These are phyloP conservation scores for Brachypalpus laphriformis DNA, from an alignment of 2,888 invertebrate species.

Conservation along the genomic window DNA sequence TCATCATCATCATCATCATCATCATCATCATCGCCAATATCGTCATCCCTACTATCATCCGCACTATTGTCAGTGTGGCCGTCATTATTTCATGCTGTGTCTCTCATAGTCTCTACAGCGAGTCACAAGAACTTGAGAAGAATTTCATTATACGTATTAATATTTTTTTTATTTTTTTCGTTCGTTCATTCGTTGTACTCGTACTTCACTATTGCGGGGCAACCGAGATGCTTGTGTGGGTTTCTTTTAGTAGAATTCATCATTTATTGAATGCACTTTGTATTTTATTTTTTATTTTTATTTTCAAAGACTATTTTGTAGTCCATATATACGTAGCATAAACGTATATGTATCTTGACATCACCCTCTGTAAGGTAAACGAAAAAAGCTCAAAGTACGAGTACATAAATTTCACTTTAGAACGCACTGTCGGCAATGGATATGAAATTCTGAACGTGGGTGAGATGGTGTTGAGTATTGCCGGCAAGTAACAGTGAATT, in stretches of 20 bases:
- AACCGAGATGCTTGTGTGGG: neutral
- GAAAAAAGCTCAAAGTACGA: neutral
- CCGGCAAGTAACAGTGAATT: slow-evolving; percentile 6
- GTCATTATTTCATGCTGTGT: neutral
- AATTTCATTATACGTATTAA: slow-evolving; percentile 19
- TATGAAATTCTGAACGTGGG: neutral
- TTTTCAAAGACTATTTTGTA: too few species aligned
- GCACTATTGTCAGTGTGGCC: neutral
- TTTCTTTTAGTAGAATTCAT: neutral
- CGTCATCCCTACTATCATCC: neutral
- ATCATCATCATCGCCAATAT: neutral
- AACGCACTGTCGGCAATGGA: slow-evolving; percentile 3
- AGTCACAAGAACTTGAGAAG: slow-evolving; percentile 1
- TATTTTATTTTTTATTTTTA: neutral
- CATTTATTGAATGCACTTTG: slow-evolving; percentile 20
- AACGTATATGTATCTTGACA: neutral
- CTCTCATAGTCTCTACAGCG: neutral
- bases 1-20: neutral
- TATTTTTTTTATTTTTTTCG: neutral
- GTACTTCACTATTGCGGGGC: neutral
- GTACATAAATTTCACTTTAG: slow-evolving; percentile 26
- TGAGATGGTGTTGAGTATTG: neutral
- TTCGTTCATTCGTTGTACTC: neutral
- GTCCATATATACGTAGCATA: too few species aligned
- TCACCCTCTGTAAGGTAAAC: slow-evolving; percentile 20